These are phyloP conservation scores for Xiphydria camelus DNA, from an alignment of 2,888 invertebrate genomes.

Conservation along the genomic window DNA sequence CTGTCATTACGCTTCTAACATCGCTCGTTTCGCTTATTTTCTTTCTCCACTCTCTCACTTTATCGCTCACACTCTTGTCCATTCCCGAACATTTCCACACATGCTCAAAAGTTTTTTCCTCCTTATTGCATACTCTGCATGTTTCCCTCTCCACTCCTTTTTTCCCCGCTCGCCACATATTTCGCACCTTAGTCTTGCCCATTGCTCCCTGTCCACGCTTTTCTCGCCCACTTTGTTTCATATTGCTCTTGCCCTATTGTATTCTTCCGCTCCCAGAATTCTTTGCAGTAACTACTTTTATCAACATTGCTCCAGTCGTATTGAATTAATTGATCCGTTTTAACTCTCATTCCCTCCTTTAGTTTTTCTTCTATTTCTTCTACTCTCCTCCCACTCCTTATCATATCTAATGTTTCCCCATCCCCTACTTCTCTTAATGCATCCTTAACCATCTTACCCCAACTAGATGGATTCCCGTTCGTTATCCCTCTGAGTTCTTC, in stretches of 20 bases:
- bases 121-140: too few species aligned
- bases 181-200: constrained; percentile 10
- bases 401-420: background rate
- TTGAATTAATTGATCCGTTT: background rate
- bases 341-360: background rate
- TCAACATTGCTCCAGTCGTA: constrained; percentile 2
- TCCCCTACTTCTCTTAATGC: constrained; percentile 6
- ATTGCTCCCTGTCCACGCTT: background rate
- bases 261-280: background rate
- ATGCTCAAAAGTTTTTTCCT: too few species aligned
- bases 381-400: background rate
- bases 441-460: constrained; percentile 9
- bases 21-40: too few species aligned
- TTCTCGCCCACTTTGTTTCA: background rate
- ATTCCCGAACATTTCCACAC: too few species aligned
- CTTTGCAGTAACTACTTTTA: background rate
- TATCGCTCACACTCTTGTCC: too few species aligned
- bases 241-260: background rate
- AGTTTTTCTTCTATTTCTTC: too few species aligned
- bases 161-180: constrained; percentile 7
- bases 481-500: constrained; percentile 11
- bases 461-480: constrained; percentile 9
- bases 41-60: too few species aligned
- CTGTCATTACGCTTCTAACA: too few species aligned
- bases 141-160: constrained; percentile 4